A percentile compares a stretch with the other conserved stretches of the same genome.
Conservation (phyloP, 2,113 vertebrate genomes). For the Oncorhynchus masou region DNA sequence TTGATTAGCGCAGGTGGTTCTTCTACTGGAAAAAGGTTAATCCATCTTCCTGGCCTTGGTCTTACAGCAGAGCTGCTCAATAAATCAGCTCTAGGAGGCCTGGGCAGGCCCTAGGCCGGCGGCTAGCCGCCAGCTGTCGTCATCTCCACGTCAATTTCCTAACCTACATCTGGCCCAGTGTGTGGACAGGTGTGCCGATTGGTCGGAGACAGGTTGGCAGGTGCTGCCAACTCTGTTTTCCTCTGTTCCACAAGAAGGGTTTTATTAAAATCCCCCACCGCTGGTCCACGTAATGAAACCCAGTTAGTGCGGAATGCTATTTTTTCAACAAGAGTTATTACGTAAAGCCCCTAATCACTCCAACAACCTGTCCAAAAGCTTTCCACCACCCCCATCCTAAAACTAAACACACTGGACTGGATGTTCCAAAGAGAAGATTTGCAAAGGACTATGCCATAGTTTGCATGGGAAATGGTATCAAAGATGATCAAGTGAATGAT, state of each 20-base stretch:
- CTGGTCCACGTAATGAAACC: not conserved
- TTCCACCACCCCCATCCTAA: constrained; percentile 21
- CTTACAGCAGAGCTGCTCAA: constrained; percentile 36
- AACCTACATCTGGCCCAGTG: constrained; percentile 43
- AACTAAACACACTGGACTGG: constrained; percentile 5
- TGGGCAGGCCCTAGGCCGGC: constrained; percentile 12
- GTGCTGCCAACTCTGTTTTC: constrained; percentile 3
- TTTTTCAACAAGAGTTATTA: not conserved
- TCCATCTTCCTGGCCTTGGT: constrained; percentile 55
- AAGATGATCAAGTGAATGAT: constrained; percentile 47
- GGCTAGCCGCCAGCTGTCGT: constrained; percentile 36
- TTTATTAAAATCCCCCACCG: not conserved
- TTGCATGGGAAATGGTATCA: constrained; percentile 50
- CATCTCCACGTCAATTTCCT: constrained; percentile 35
- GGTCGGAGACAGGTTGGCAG: constrained; percentile 29
- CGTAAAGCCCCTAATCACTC: not conserved
- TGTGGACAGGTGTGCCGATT: constrained; percentile 42
- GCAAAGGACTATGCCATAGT: constrained; percentile 48
- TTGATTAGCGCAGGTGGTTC: constrained; percentile 65
- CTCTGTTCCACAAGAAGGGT: not conserved
- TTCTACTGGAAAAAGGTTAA: constrained; percentile 32
- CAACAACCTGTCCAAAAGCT: not conserved
- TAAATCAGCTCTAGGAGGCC: constrained; percentile 45
- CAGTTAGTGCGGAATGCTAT: constrained; percentile 3
- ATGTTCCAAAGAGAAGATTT: constrained; percentile 35